Evolutionary conservation across 2,888 invertebrate species (phyloP).

Genomic region (Volucella inflata): DNA sequence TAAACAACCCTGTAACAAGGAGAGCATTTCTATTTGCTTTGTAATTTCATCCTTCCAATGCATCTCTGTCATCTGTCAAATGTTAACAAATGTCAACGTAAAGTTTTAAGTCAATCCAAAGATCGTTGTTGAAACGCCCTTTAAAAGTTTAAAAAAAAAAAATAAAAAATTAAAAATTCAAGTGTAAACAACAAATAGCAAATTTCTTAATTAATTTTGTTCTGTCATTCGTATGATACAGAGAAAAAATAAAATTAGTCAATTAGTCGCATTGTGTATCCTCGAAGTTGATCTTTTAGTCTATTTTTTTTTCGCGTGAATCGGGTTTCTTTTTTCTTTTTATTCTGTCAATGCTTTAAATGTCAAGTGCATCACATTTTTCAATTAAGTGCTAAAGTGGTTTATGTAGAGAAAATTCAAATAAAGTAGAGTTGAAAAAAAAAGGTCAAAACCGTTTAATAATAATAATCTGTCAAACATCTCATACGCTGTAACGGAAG

Average conservation of each 20-base stretch:
- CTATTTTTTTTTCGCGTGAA: constrained; percentile 7
- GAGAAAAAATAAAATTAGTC: constrained; percentile 42
- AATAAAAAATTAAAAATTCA: constrained; percentile 33
- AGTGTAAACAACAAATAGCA: background rate
- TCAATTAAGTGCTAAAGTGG: background rate
- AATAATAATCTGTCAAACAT: background rate
- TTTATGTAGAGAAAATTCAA: constrained; percentile 14
- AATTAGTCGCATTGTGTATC: constrained; percentile 31
- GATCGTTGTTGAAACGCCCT: constrained; percentile 38
- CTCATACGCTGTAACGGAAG: constrained; percentile 14
- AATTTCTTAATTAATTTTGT: background rate
- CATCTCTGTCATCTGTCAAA: constrained; percentile 39
- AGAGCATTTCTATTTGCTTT: too few relatives aligned
- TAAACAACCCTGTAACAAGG: background rate
- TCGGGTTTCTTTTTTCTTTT: constrained; percentile 6
- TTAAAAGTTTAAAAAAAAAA: constrained; percentile 7
- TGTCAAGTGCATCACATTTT: constrained; percentile 27
- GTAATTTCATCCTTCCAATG: background rate
- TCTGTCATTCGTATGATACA: constrained; percentile 16
- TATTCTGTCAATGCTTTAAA: constrained; percentile 11
- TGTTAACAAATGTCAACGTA: constrained; percentile 23
- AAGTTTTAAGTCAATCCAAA: constrained; percentile 45
- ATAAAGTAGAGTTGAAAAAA: constrained; percentile 16
- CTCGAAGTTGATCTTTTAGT: constrained; percentile 7
- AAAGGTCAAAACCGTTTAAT: background rate